Evolutionary conservation across 1,140 invertebrate species (phyloP).

Genomic region (Agrypnia vestita): DNA sequence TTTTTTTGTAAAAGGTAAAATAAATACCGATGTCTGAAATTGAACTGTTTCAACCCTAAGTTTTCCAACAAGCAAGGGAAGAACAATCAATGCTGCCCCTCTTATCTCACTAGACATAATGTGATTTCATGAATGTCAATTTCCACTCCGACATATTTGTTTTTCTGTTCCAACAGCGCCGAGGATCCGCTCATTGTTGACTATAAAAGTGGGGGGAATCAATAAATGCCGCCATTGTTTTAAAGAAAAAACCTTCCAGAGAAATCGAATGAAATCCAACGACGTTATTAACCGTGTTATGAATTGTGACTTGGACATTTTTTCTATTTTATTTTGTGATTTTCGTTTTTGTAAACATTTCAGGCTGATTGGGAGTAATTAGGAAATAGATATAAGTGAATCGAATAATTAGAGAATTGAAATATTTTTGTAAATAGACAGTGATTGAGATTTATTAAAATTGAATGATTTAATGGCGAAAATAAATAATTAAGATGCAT

Average conservation of each 20-base stretch:
- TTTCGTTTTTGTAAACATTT: too few species aligned
- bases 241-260: background rate
- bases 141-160: conserved; percentile 18
- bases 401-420: too few species aligned
- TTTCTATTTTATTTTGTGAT: background rate
- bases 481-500: too few species aligned
- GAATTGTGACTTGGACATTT: background rate
- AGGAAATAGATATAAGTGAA: too few species aligned
- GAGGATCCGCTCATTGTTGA: background rate
- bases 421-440: too few species aligned
- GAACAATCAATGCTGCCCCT: background rate
- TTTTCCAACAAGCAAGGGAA: background rate
- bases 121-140: conserved; percentile 28
- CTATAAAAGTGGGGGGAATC: background rate
- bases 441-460: too few species aligned
- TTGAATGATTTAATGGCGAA: too few species aligned
- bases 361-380: too few species aligned
- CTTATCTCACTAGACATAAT: background rate
- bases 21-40: too few species aligned
- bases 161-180: background rate
- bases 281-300: background rate
- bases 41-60: too few species aligned
- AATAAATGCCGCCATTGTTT: background rate
- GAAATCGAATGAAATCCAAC: background rate
- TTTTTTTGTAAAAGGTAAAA: too few species aligned